Percentiles rank a stretch among this genome's conserved stretches.
These are phyloP conservation scores for Spisula solida DNA, from an alignment of 2,888 invertebrate species.

Conservation along the genomic window DNA sequence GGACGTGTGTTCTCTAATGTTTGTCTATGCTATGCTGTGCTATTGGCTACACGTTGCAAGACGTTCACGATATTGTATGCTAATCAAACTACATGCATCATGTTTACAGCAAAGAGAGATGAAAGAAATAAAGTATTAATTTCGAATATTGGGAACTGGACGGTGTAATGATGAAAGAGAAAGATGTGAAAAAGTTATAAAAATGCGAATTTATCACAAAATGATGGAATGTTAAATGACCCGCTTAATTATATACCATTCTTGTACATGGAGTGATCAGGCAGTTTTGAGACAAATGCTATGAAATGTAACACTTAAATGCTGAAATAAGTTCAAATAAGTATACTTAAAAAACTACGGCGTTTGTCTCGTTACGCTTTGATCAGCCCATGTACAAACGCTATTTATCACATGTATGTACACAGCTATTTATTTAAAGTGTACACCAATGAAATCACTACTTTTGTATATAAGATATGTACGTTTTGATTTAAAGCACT, in stretches of 20 bases:
- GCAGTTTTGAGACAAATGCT: too few species aligned
- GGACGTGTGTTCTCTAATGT: too few species aligned
- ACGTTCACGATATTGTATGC: too few species aligned
- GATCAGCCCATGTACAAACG: too few species aligned
- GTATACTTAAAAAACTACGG: too few species aligned
- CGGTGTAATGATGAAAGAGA: not conserved
- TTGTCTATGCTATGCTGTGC: too few species aligned
- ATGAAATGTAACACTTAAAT: too few species aligned
- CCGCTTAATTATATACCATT: not conserved
- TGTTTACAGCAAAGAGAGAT: too few species aligned
- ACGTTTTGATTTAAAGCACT: slow-evolving; percentile 18
- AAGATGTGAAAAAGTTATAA: not conserved
- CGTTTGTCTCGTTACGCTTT: too few species aligned
- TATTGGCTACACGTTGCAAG: too few species aligned
- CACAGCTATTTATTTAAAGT: not conserved
- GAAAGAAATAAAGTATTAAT: not conserved
- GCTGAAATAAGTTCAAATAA: too few species aligned
- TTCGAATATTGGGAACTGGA: not conserved
- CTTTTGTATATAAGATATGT: not conserved
- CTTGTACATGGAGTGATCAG: not conserved
- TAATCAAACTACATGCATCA: too few species aligned
- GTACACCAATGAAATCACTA: not conserved
- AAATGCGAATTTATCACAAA: not conserved
- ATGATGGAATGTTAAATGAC: not conserved
- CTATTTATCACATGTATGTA: not conserved